Conservation (phyloP, 1,140 invertebrate genomes). For the Charaxes varanes region DNA sequence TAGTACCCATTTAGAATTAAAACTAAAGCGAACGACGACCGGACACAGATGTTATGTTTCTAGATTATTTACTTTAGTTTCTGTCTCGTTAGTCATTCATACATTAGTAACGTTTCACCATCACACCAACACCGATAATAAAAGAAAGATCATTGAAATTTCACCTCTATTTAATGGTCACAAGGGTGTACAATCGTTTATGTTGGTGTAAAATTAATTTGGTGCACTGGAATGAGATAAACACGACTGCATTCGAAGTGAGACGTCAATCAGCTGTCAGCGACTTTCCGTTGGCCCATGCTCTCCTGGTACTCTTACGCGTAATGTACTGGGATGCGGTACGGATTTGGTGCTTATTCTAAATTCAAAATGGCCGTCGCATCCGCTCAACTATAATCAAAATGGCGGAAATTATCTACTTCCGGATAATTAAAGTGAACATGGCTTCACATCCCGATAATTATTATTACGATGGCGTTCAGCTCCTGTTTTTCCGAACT, state of each 20-base stretch:
- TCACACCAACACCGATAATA: constrained; percentile 9
- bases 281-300: constrained; percentile 58
- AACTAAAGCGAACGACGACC: constrained; percentile 62
- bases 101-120: constrained; percentile 58
- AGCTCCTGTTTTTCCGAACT: too few species aligned
- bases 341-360: constrained; percentile 14
- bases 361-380: too few species aligned
- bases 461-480: too few species aligned
- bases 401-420: not conserved
- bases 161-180: constrained; percentile 19
- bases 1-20: constrained; percentile 67
- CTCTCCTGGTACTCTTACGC: constrained; percentile 53
- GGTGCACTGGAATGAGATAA: constrained; percentile 56
- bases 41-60: constrained; percentile 65
- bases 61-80: constrained; percentile 67
- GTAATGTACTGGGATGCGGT: constrained; percentile 49
- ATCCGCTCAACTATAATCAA: too few species aligned
- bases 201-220: constrained; percentile 22
- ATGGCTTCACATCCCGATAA: too few species aligned
- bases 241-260: constrained; percentile 58
- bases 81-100: constrained; percentile 68
- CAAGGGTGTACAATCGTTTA: constrained; percentile 15
- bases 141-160: constrained; percentile 8
- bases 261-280: constrained; percentile 72
- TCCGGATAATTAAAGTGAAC: not conserved